A percentile compares a stretch with the other conserved stretches of the same genome.
These are phyloP conservation scores for Drosophila busckii DNA, from an alignment of 1,140 invertebrate genomes.

Conservation along the genomic window DNA sequence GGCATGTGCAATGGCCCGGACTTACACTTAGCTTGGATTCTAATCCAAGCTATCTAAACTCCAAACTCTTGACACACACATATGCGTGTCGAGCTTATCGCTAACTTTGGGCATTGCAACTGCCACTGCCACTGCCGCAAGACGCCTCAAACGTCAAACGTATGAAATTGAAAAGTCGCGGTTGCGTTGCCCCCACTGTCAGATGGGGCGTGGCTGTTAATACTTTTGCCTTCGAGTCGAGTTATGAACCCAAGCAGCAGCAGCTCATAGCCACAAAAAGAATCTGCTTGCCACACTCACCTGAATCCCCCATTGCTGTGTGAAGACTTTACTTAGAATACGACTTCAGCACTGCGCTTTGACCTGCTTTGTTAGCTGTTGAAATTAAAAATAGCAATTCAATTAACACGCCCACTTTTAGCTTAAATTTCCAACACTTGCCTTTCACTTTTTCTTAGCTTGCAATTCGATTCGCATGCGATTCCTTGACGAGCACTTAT, in stretches of 20 bases:
- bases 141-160: constrained; percentile 55
- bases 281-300: constrained; percentile 36
- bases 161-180: constrained; percentile 70
- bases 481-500: constrained; percentile 40
- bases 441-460: constrained; percentile 57
- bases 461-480: constrained; percentile 47
- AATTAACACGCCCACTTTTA: constrained; percentile 42
- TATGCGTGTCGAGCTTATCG: constrained; percentile 54
- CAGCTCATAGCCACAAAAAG: background rate
- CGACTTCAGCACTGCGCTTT: constrained; percentile 31
- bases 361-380: constrained; percentile 25
- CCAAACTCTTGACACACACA: constrained; percentile 33
- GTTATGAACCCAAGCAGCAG: constrained; percentile 38
- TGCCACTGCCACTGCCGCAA: constrained; percentile 39
- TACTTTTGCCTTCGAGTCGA: constrained; percentile 12
- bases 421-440: constrained; percentile 18
- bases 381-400: constrained; percentile 67
- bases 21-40: constrained; percentile 9
- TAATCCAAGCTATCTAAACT: constrained; percentile 44
- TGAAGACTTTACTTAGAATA: constrained; percentile 18
- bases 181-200: constrained; percentile 43
- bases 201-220: background rate
- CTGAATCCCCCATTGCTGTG: constrained; percentile 55
- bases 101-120: constrained; percentile 38
- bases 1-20: constrained; percentile 18